These are phyloP conservation scores for Molossus molossus DNA, from an alignment of 2,797 vertebrate genomes.

Conservation along the genomic window DNA sequence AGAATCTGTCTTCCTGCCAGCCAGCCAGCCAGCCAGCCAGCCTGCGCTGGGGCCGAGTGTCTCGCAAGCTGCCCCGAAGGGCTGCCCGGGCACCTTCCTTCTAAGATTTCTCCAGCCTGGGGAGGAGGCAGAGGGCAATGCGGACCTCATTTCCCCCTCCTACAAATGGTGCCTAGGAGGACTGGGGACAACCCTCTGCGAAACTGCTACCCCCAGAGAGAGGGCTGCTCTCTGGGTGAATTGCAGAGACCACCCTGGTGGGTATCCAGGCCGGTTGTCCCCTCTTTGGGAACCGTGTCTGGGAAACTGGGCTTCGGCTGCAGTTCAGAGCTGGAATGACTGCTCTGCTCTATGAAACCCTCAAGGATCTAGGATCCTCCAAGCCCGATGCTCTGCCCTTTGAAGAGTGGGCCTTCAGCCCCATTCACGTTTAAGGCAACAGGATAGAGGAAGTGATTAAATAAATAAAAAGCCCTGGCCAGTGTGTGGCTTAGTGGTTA, in stretches of 20 bases:
- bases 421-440: background rate
- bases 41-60: background rate
- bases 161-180: background rate
- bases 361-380: background rate
- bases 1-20: slow-evolving; percentile 77
- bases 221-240: background rate
- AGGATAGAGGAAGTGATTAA: slow-evolving; percentile 2
- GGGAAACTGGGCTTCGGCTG: slow-evolving; percentile 35
- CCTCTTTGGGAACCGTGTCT: background rate
- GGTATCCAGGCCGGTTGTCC: background rate
- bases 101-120: slow-evolving; percentile 57
- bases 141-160: background rate
- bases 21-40: slow-evolving; percentile 53
- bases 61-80: slow-evolving; percentile 39
- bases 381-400: background rate
- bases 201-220: background rate
- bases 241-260: background rate
- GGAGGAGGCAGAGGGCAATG: background rate
- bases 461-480: background rate
- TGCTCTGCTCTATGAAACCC: slow-evolving; percentile 20
- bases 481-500: too few species aligned
- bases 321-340: background rate
- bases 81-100: slow-evolving; percentile 37
- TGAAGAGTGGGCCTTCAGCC: background rate
- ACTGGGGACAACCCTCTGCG: background rate